Evolutionary conservation across 2,797 vertebrate genomes (phyloP), one percentile per base, ranked within the genome.

Genomic region (Rallus crepitans): DNA sequence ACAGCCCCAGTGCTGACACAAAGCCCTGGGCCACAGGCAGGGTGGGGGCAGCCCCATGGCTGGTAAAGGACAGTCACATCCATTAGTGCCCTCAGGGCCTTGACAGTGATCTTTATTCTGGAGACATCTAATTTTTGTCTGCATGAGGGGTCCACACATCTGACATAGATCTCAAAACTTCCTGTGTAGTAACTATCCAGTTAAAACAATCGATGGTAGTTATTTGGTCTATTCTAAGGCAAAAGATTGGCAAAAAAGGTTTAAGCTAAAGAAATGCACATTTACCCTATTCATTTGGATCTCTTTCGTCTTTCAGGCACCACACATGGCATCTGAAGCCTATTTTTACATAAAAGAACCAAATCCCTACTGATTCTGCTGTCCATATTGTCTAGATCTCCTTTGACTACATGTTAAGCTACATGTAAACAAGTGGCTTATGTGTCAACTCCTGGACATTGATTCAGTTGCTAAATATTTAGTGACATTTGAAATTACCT

Each of bases 101-200:
- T 35, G 31, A 20, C 9, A 82, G 12, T 63, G 25, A n/a, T 71
- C 35, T 28, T 50, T 1, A 50, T 45, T 47, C 17, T 55, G 15
- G 12, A 68, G 48, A 64, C 4, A 15, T 4, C 7, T 37, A 69
- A 68, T 50, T 63, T 40, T 27, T 70, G 17, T 33, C 37, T 50
- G 2, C 0, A 0, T 4, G 10, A 33, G 20, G 4, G 2, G 7
- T 45, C 39, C 60, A 37, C 20, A 42, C 8, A 30, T 2, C 3
- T 73, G 31, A 53, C 12, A 7, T 7, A 33, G 10, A 56, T 40
- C 11, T 73, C 35, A 73, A 47, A 82, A 24, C 11, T 37, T 65
- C 16, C 37, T 70, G 14, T 40, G 17, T 24, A 56, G 28, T 50
- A 61, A 65, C 23, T 30, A 47, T 31, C 14, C 45, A 33, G 11